Evolutionary conservation across 2,797 vertebrate genomes (phyloP).

Genomic region (Sebastes alutus): DNA sequence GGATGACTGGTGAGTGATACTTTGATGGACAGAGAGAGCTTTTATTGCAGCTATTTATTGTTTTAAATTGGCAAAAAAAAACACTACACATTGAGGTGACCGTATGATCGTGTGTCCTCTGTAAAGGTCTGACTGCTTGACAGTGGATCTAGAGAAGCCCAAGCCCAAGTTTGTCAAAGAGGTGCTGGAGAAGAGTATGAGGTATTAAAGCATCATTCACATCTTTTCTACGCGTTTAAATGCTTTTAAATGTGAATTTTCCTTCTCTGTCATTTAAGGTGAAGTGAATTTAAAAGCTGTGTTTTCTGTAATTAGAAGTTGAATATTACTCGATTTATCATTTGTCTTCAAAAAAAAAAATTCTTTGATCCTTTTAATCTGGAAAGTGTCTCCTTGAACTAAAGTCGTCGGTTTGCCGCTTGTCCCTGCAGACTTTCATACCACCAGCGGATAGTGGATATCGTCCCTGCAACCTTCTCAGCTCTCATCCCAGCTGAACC

Average conservation of each 20-base stretch:
- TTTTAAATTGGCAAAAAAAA: not conserved
- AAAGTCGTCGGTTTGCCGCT: not conserved
- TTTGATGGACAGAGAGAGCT: accelerated
- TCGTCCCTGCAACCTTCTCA: constrained; percentile 93
- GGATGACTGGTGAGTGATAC: constrained; percentile 93
- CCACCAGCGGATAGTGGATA: constrained; percentile 95
- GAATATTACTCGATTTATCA: not conserved
- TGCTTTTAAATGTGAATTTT: not conserved
- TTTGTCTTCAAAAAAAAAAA: not conserved
- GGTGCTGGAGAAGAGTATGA: constrained; percentile 97
- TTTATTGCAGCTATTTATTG: not conserved
- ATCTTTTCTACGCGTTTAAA: not conserved
- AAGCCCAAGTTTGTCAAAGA: constrained; percentile 98
- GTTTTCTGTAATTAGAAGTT: not conserved
- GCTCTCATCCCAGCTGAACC: constrained; percentile 92
- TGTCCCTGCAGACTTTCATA: constrained; percentile 90
- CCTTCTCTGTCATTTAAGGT: not conserved
- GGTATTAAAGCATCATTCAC: constrained; percentile 71
- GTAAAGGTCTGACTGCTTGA: constrained; percentile 93
- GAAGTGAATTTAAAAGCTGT: not conserved
- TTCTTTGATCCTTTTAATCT: not conserved
- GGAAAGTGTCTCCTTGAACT: not conserved
- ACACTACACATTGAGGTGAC: not conserved
- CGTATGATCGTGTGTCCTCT: not conserved
- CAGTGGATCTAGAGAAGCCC: constrained; percentile 91